Base-by-base conservation (phyloP, 2,888 invertebrate species). In the Rhagium mordax region DNA sequence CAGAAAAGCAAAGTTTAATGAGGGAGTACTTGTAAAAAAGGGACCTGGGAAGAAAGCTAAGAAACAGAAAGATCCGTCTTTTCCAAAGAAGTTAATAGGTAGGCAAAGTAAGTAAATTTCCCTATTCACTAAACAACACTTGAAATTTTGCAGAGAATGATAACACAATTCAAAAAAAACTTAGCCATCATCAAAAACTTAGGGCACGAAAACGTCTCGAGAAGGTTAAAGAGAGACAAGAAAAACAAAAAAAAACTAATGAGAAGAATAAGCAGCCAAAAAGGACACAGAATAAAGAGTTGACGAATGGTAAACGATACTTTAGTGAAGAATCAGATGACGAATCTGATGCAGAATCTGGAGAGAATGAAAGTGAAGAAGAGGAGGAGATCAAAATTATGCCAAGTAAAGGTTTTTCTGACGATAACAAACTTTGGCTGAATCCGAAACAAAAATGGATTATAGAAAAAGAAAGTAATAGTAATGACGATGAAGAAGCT, bases 31-130 rank as follows among this genome's bases (percentile, higher is more conserved):
- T 79, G 91, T 91, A 1, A 95, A 95, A 85, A 94, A 93, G 82
- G 97, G 97, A 0, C 96, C 95, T 7, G 97, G 97, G 0, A 92
- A 93, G 78, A 98, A 97, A 88, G 90, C 96, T 0, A 94, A 93
- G 80, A 98, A 97, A 85, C 98, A 98, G 85, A 92, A 92, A 53
- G 93, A 94, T 81, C 97, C 98, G 1, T 89, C 90, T 60, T 92
- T 94, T 84, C 91, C 91, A 71, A 91, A 91, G 83, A 89, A 90
- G 72, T 79, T 91, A 41, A 80, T 84, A 83, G 89, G 91, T 91
- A 78, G 49, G 41, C 27, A 55, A 18, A 60, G 18, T 10, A 13
- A 20, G 5, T 33, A 51, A 48, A 48, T 71, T 33, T 51, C n/a
- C 16, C 21, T 51, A 49, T 24, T 48, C 21, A 16, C 16, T 51